Evolutionary conservation across 1,140 invertebrate species (phyloP).

Genomic region (Pseudomyrmex cubaensis): DNA sequence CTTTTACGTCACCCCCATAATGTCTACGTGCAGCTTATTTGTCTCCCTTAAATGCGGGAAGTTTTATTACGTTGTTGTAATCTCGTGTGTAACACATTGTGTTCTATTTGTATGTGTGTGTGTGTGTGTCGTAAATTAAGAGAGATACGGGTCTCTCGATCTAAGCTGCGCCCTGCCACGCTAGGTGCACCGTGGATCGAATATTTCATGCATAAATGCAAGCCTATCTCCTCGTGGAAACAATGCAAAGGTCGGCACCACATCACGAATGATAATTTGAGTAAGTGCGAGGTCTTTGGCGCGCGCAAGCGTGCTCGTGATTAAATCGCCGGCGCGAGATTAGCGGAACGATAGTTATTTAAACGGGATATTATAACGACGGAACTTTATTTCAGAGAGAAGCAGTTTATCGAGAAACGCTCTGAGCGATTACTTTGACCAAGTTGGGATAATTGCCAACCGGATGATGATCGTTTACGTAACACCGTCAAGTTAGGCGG

Average conservation of each 20-base stretch:
- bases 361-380: constrained; percentile 7
- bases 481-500: constrained; percentile 21
- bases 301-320: background rate
- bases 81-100: no score
- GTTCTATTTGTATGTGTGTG: no score
- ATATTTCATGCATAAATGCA: constrained; percentile 56
- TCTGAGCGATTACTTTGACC: constrained; percentile 33
- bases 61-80: background rate
- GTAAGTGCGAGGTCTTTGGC: background rate
- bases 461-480: constrained; percentile 34
- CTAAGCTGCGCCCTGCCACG: background rate
- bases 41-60: no score
- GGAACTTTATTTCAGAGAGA: constrained; percentile 31
- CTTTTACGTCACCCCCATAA: background rate
- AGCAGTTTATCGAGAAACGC: constrained; percentile 40
- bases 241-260: constrained; percentile 24
- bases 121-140: constrained; percentile 25
- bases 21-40: no score
- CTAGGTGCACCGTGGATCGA: background rate
- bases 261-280: constrained; percentile 18
- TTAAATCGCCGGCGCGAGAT: constrained; percentile 9
- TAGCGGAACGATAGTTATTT: constrained; percentile 22
- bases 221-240: constrained; percentile 1
- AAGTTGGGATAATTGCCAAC: constrained; percentile 49
- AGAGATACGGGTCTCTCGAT: background rate